These are phyloP conservation scores for Myiotriccus ornatus DNA, from an alignment of 2,797 vertebrate genomes.

Conservation along the genomic window DNA sequence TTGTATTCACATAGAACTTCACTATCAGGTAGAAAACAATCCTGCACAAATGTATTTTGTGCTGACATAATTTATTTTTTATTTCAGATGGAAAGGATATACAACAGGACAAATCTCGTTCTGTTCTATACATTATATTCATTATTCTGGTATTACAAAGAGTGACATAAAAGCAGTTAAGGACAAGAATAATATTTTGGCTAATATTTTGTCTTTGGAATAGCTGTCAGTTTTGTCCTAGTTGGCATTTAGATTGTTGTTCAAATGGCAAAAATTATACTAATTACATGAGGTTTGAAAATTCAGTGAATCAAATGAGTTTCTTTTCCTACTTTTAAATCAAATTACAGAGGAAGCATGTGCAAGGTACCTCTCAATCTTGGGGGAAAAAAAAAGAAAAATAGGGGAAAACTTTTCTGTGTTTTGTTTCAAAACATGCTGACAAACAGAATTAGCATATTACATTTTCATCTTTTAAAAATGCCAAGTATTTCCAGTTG, in stretches of 20 bases:
- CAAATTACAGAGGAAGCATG: neutral
- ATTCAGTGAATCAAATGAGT: neutral
- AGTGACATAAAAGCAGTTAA: neutral
- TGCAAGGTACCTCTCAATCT: neutral
- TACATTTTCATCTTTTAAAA: slow-evolving; percentile 3
- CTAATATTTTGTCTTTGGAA: neutral
- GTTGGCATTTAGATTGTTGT: neutral
- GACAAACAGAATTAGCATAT: slow-evolving; percentile 13
- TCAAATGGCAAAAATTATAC: neutral
- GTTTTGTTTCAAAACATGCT: neutral
- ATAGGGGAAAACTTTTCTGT: neutral
- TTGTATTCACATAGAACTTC: neutral
- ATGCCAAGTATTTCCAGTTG: neutral
- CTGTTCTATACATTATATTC: neutral
- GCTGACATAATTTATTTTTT: neutral
- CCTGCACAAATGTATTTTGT: neutral
- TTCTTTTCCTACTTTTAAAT: neutral
- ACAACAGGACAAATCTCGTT: neutral
- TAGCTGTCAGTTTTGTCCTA: slow-evolving; percentile 12
- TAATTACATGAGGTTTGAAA: neutral
- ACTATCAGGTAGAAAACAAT: neutral
- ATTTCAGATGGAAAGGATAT: neutral
- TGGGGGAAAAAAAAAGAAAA: neutral
- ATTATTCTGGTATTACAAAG: neutral
- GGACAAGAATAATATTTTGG: neutral